Evolutionary conservation across 2,888 invertebrate genomes (phyloP).

Genomic region (Graphium colonna): DNA sequence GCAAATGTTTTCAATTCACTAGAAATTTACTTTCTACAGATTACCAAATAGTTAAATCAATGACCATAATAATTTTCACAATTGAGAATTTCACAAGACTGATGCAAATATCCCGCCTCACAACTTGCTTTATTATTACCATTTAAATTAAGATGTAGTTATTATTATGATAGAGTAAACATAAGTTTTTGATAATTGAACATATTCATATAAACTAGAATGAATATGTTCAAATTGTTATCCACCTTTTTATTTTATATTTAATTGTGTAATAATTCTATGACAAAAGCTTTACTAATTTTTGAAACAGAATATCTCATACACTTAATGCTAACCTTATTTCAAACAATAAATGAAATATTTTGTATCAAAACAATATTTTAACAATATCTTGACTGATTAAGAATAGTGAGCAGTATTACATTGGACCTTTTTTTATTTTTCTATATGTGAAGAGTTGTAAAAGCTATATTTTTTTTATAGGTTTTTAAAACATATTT

Average conservation of each 20-base stretch:
- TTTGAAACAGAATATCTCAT: slow-evolving; percentile 32
- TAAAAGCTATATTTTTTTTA: slow-evolving; percentile 71
- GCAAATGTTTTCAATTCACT: slow-evolving; percentile 21
- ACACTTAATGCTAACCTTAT: slow-evolving; percentile 30
- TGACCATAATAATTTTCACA: slow-evolving; percentile 73
- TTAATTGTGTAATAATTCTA: slow-evolving; percentile 43
- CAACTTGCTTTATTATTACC: slow-evolving; percentile 80
- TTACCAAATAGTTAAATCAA: slow-evolving; percentile 72
- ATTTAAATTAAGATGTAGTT: slow-evolving; percentile 73
- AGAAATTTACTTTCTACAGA: slow-evolving; percentile 51
- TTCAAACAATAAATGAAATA: not conserved
- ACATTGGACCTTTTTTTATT: slow-evolving; percentile 66
- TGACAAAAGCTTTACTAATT: slow-evolving; percentile 44
- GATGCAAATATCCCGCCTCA: slow-evolving; percentile 81
- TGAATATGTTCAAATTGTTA: slow-evolving; percentile 56
- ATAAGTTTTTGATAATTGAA: slow-evolving; percentile 45
- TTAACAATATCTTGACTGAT: slow-evolving; percentile 68
- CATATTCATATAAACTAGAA: slow-evolving; percentile 25
- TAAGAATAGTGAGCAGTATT: slow-evolving; percentile 77
- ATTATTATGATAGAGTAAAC: slow-evolving; percentile 52
- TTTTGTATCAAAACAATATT: not conserved
- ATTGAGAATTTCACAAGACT: slow-evolving; percentile 79
- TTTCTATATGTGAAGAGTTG: slow-evolving; percentile 63
- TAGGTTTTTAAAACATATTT: slow-evolving; percentile 55
- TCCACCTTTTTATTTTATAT: slow-evolving; percentile 44